Evolutionary conservation across 1,140 invertebrate genomes (phyloP).

Genomic region (Drosophila erecta): DNA sequence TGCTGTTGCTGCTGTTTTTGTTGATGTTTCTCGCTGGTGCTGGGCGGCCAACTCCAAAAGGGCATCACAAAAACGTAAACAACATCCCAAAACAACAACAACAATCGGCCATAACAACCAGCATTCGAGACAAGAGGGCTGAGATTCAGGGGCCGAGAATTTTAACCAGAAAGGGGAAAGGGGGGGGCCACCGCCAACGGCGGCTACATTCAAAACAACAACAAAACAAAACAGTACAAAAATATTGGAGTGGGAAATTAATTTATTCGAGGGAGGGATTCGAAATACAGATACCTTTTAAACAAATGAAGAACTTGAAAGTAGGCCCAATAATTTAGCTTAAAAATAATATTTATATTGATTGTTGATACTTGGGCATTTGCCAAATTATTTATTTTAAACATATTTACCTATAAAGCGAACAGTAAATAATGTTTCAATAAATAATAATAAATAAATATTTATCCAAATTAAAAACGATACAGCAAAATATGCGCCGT

Average conservation of each 20-base stretch:
- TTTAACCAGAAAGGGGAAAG: slow-evolving; percentile 6
- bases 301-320: neutral
- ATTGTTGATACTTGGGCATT: too few relatives aligned
- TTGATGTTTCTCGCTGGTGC: slow-evolving; percentile 12
- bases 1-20: slow-evolving; percentile 10
- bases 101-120: slow-evolving; percentile 22
- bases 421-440: too few relatives aligned
- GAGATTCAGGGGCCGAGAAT: slow-evolving; percentile 2
- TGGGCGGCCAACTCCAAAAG: slow-evolving; percentile 63
- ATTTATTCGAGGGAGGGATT: neutral
- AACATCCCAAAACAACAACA: slow-evolving; percentile 44
- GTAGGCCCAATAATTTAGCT: too few relatives aligned
- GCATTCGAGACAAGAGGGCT: slow-evolving; percentile 22
- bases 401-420: too few relatives aligned
- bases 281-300: slow-evolving; percentile 6
- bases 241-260: slow-evolving; percentile 8
- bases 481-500: slow-evolving; percentile 45
- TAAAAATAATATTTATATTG: too few relatives aligned
- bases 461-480: neutral
- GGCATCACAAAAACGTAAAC: slow-evolving; percentile 70
- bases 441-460: neutral
- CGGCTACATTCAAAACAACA: slow-evolving; percentile 61
- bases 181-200: slow-evolving; percentile 54
- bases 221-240: slow-evolving; percentile 49
- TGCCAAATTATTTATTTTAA: too few relatives aligned